A percentile compares a stretch with the other conserved stretches of the same genome.
Evolutionary conservation across 2,113 vertebrate species (phyloP).

Genomic region (Corydoras maculifer): DNA sequence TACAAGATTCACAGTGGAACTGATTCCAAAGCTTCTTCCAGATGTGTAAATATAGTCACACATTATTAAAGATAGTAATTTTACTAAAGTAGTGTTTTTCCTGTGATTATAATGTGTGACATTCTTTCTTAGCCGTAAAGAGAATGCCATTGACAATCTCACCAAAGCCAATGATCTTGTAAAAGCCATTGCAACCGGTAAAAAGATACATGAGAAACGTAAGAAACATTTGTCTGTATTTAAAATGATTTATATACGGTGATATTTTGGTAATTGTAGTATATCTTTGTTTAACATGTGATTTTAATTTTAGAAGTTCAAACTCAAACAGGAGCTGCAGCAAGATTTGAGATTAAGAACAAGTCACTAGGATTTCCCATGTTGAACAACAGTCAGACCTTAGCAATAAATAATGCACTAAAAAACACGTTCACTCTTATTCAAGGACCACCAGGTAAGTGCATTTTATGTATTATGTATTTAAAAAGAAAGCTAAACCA

Average conservation of each 20-base stretch:
- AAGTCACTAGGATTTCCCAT: not conserved
- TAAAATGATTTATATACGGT: not conserved
- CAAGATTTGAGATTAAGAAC: conserved; percentile 52
- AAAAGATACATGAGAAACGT: not conserved
- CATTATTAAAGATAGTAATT: not conserved
- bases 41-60: conserved; percentile 68
- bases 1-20: conserved; percentile 71
- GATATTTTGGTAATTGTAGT: not conserved
- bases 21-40: conserved; percentile 78
- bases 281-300: not conserved
- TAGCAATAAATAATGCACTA: conserved; percentile 68
- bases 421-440: conserved; percentile 70
- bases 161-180: conserved; percentile 55
- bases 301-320: not conserved
- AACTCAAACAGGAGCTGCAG: conserved; percentile 12
- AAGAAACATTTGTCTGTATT: not conserved
- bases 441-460: conserved; percentile 84
- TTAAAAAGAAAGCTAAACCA: not conserved
- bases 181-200: conserved; percentile 67
- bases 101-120: no score
- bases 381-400: conserved; percentile 72
- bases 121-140: conserved; percentile 62
- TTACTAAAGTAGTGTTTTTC: not conserved
- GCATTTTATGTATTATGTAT: not conserved
- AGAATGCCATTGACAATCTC: conserved; percentile 65